Base-by-base conservation (phyloP, 2,888 invertebrate species). In the Agrenia bidenticulata region DNA sequence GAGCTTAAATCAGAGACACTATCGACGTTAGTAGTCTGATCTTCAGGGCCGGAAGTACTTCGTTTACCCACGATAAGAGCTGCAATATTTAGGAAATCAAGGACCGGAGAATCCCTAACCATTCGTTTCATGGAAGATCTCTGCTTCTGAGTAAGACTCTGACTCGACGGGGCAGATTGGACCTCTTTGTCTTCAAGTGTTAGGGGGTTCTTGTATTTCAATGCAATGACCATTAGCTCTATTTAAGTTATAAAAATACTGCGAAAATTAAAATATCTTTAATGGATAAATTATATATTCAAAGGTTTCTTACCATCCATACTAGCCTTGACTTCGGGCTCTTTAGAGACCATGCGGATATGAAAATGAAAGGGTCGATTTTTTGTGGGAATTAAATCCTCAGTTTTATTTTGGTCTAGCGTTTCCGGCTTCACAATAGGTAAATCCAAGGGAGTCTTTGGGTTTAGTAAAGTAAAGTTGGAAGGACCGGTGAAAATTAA, bases 281-380 rank as follows among this genome's bases (percentile, higher is more conserved):
- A n/a, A n/a, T n/a, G n/a, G n/a, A n/a, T n/a, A n/a, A n/a, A n/a
- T n/a, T n/a, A n/a, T n/a, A n/a, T n/a, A n/a, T n/a, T n/a, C n/a
- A n/a, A n/a, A 45, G 19, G n/a, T 17, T 17, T 11, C 45, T 37
- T 21, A 57, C 56, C 56, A 39, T 41, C 41, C 15, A 41, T 27
- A 9, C 17, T 21, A 7, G 42, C 1, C 23, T 21, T 55, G 19
- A 27, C 11, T 19, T 57, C 37, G 15, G 56, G 54, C 7, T 4
- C 23, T 13, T 51, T 21, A 11, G 66, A 49, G 1, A 68, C 9
- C 9, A 68, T 63, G 0, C 64, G 68, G 50, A 68, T 51, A 21
- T 68, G 68, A 17, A 68, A 68, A 24, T 68, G 68, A 41, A 68
- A 68, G 1, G 68, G 63, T 17, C 64, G 64, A 2, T 1, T 13